Base-by-base conservation (phyloP, 2,113 vertebrate genomes). In the Vulpes lagopus region DNA sequence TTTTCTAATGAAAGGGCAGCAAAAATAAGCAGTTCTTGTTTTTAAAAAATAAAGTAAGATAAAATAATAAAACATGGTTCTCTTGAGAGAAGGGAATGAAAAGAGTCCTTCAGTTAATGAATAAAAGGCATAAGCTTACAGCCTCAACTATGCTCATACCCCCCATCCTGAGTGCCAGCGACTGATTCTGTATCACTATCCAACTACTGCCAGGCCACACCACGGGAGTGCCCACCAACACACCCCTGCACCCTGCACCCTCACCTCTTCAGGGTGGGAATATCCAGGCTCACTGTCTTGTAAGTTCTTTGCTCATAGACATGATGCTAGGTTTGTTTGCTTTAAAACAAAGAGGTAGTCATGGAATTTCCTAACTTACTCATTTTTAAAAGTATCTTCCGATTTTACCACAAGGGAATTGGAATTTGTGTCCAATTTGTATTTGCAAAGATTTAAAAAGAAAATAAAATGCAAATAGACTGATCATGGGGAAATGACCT, bases 341-440 rank as follows among this genome's bases (percentile, higher is more conserved):
- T 94, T 64, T 85, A 65, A 64, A 88, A 91, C 49, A 65, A 96
- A 97, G 83, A 89, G 23, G 27, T 80, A 90, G 49, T 78, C 78
- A 65, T 69, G 27, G 82, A 94, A 94, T 94, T 96, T 93, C 35
- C 80, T 92, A 90, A 80, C 86, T 87, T 62, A 90, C 65, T 79
- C 76, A 55, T 84, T 88, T 86, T 94, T 96, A 30, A 19, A 81
- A 78, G 85, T 76, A 35, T 30, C 69, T 91, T 95, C 84, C 91
- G 80, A 65, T 38, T 95, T 32, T 43, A 76, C 74, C 60, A 27
- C 8, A 74, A 79, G 85, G 89, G 89, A 93, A 87, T 94, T 91
- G 27, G 38, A 96, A 86, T 93, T 94, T 95, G 67, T 32, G 43
- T 90, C 53, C 94, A 95, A 76, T 92, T 97, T 91, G 32, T 85